A percentile compares a stretch with the other conserved stretches of the same genome.
Conservation (phyloP, 2,888 invertebrate genomes). For the Ellobium chinense region DNA sequence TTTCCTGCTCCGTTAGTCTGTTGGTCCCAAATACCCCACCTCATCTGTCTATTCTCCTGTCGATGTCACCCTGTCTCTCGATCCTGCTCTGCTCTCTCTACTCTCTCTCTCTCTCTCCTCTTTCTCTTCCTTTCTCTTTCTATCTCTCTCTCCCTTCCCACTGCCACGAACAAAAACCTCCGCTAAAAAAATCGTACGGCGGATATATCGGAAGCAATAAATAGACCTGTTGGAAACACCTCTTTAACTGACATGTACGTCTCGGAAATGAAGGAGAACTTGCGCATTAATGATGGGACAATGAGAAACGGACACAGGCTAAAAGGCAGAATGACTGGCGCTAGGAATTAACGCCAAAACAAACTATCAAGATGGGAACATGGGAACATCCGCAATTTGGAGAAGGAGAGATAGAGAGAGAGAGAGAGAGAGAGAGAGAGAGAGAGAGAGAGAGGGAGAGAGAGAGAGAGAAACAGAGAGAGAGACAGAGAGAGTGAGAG, state of each 20-base stretch:
- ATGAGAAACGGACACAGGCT: not conserved
- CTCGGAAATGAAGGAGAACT: too few relatives aligned
- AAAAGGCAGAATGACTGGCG: not conserved
- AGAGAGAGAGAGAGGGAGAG: constrained; percentile 1
- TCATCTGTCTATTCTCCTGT: not conserved
- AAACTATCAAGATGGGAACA: too few relatives aligned
- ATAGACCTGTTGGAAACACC: too few relatives aligned
- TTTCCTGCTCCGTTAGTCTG: too few relatives aligned
- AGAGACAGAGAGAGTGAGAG: not conserved
- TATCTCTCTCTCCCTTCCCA: not conserved
- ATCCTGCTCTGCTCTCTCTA: not conserved
- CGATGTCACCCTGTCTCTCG: constrained; percentile 1
- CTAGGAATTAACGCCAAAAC: too few relatives aligned
- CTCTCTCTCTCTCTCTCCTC: not conserved
- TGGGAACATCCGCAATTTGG: too few relatives aligned
- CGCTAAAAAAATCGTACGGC: too few relatives aligned
- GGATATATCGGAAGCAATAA: too few relatives aligned
- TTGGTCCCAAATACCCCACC: not conserved
- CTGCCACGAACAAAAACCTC: too few relatives aligned
- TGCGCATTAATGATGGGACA: too few relatives aligned
- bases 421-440: constrained; percentile 6
- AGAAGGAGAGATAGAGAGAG: not conserved
- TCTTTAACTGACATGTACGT: too few relatives aligned
- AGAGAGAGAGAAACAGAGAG: constrained; percentile 9
- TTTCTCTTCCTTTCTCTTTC: not conserved